These are phyloP conservation scores for Pipa parva DNA, from an alignment of 2,113 vertebrate genomes.

Conservation along the genomic window DNA sequence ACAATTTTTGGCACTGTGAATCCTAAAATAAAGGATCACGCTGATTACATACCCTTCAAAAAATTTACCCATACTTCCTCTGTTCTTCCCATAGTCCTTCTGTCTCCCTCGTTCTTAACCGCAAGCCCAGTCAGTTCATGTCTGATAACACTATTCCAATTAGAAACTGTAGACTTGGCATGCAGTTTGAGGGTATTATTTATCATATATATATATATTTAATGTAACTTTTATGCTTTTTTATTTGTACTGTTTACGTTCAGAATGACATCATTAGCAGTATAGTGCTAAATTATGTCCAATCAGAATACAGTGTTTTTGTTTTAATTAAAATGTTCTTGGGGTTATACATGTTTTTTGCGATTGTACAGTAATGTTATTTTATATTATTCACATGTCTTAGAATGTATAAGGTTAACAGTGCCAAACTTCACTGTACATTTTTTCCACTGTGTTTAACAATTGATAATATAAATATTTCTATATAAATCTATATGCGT, in stretches of 20 bases:
- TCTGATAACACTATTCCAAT: too few relatives aligned
- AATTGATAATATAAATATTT: conserved; percentile 44
- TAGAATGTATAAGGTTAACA: conserved; percentile 17
- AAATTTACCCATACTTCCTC: too few relatives aligned
- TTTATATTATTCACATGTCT: not conserved
- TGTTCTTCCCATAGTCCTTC: too few relatives aligned
- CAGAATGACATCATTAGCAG: conserved; percentile 26
- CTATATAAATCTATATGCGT: conserved; percentile 46
- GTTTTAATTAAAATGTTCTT: conserved; percentile 22
- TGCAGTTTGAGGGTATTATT: not conserved
- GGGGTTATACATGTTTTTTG: conserved; percentile 6
- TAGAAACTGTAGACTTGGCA: not conserved
- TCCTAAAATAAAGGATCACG: too few relatives aligned
- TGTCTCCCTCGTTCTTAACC: too few relatives aligned
- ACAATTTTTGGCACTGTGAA: too few relatives aligned
- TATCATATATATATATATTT: not conserved
- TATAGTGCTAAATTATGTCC: conserved; percentile 32
- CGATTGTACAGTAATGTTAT: conserved; percentile 13
- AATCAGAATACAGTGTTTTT: too few relatives aligned
- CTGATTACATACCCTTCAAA: too few relatives aligned
- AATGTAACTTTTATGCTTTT: conserved; percentile 26
- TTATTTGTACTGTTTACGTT: not conserved
- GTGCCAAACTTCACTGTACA: conserved; percentile 10
- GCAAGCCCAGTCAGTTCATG: too few relatives aligned
- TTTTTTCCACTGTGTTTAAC: conserved; percentile 20